Percentiles rank a stretch among this genome's conserved stretches.
Evolutionary conservation across 2,113 vertebrate species (phyloP).

Genomic region (Oncorhynchus gorbuscha): DNA sequence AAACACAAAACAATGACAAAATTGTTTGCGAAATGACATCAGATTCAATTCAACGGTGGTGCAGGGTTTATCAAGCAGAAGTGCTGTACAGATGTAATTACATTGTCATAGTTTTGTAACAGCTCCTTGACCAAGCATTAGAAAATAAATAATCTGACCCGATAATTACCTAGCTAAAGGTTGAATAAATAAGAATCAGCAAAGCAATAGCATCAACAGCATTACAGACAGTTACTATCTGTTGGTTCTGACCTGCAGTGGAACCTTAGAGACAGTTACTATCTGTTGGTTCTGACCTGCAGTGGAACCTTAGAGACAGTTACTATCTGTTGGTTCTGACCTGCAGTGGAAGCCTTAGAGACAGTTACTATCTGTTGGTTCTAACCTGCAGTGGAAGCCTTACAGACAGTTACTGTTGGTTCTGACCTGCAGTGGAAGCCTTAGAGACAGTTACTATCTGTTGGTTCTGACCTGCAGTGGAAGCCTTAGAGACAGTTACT

Average conservation of each 20-base stretch:
- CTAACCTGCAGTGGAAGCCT: slow-evolving; percentile 77
- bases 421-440: slow-evolving; percentile 75
- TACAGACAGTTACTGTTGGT: neutral
- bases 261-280: neutral
- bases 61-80: too few species aligned
- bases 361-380: neutral
- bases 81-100: too few species aligned
- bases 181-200: too few species aligned
- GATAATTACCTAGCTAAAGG: too few species aligned
- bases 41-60: too few species aligned
- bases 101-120: too few species aligned
- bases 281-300: slow-evolving; percentile 64
- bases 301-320: slow-evolving; percentile 52
- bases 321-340: slow-evolving; percentile 40
- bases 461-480: slow-evolving; percentile 72
- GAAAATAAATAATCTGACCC: too few species aligned
- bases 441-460: neutral
- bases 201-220: too few species aligned
- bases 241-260: neutral
- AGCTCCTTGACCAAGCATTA: too few species aligned
- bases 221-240: neutral
- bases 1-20: too few species aligned
- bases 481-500: slow-evolving; percentile 24
- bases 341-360: slow-evolving; percentile 69
- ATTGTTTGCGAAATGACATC: too few species aligned